Conservation (phyloP, 92 coral and sea anemone species). For the Hydrozoanthus gracilis region DNA sequence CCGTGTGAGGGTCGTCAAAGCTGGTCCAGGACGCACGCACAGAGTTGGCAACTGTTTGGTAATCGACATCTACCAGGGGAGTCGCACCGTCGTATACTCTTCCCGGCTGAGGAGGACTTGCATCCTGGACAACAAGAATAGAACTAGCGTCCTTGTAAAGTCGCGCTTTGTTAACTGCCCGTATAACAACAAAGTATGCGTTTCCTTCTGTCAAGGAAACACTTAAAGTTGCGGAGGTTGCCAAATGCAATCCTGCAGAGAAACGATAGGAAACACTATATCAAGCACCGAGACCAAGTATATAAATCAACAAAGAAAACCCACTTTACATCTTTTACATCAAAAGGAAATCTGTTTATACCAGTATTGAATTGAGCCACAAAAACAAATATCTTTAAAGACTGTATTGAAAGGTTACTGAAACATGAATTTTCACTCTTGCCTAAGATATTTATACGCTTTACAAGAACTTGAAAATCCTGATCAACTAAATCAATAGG, state of each 20-base stretch:
- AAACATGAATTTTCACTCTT: too few relatives aligned
- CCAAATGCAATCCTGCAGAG: slow-evolving; percentile 69
- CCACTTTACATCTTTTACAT: too few relatives aligned
- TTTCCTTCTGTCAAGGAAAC: slow-evolving; percentile 73
- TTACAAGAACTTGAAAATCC: too few relatives aligned
- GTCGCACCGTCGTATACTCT: slow-evolving; percentile 80
- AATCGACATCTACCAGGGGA: slow-evolving; percentile 63
- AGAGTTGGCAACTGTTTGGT: slow-evolving; percentile 65
- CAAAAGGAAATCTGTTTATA: too few relatives aligned
- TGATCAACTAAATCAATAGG: too few relatives aligned
- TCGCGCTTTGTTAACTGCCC: slow-evolving; percentile 81
- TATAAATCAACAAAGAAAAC: too few relatives aligned
- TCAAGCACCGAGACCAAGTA: too few relatives aligned
- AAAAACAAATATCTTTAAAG: too few relatives aligned
- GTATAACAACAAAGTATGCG: slow-evolving; percentile 70
- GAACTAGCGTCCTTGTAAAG: slow-evolving; percentile 84
- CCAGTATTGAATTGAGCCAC: too few relatives aligned
- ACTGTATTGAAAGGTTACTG: too few relatives aligned
- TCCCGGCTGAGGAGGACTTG: slow-evolving; percentile 76
- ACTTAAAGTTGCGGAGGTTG: slow-evolving; percentile 75
- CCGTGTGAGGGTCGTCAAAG: slow-evolving; percentile 71
- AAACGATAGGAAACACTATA: slow-evolving; percentile 27
- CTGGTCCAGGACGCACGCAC: slow-evolving; percentile 83
- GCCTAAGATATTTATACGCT: too few relatives aligned
- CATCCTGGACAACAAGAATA: slow-evolving; percentile 69